Base-by-base conservation (phyloP, 2,797 vertebrate genomes). In the Hippopotamyrus pictus region DNA sequence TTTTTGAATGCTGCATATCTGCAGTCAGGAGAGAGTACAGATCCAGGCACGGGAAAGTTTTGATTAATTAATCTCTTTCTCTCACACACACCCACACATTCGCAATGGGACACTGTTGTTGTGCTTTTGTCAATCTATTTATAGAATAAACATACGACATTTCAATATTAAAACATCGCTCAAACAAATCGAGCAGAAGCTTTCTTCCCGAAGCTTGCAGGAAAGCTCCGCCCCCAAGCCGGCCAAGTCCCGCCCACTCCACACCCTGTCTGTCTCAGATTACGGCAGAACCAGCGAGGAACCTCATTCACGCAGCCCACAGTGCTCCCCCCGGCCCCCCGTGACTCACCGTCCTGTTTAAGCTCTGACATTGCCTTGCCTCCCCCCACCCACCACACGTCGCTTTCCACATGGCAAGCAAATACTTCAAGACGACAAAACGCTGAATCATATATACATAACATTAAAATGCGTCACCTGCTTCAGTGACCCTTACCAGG, bases 301-400 rank as follows among this genome's bases (percentile, higher is more conserved):
- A 22, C 53, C 69, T n/a, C 87, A 51, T 46, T 82, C 51, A 89
- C 82, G 62, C 54, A 73, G 14, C 53, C 41, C 41, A 14, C 53
- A 14, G 25, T 54, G 51, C 22, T 14, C 25, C n/a, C 33, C 37
- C 57, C 17, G 3, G n/a, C 22, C 57, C 46, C 84, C 62, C 25
- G 84, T 87, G 65, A 87, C 65, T 87, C 89, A 57, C 19, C 4
- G 19, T 19, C 62, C 50, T 22, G 29, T 48, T 76, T 50, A 89
- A 84, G 29, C 44, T 29, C 83, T 89, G 62, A 89, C 69, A 69
- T 89, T 62, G 59, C 83, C 29, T n/a, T 4, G 37, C 44, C 22
- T 46, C 53, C 79, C 22, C 37, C 41, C 8, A 1, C 5, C 5
- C 9, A 29, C 65, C 73, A 3, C 19, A 82, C 8, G 17, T 19